Percentiles rank a stretch among this genome's conserved stretches.
phyloP scores from a whole-genome alignment of 2,113 vertebrate genomes.

The Hystrix cristata region DNA sequence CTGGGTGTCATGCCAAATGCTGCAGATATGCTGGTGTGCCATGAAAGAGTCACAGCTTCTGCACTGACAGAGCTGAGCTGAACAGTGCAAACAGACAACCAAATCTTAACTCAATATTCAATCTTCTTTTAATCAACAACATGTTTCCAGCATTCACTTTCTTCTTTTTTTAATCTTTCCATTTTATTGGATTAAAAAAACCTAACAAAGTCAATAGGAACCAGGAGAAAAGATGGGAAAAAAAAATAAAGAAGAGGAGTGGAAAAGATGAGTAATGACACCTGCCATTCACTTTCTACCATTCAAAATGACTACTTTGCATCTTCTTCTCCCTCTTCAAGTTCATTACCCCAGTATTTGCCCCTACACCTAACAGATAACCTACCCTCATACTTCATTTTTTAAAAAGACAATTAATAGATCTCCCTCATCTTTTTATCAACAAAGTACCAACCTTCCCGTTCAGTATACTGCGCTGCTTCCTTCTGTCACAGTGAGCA shows the following conservation, averaged over 20 bases:
- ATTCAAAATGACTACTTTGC: neutral
- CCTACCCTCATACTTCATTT: neutral
- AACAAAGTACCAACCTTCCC: neutral
- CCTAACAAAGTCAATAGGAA: neutral
- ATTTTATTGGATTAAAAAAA: neutral
- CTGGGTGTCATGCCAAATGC: neutral
- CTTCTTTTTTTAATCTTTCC: neutral
- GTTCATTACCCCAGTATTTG: neutral
- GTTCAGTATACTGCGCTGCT: neutral
- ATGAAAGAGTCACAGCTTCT: neutral
- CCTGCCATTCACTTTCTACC: neutral
- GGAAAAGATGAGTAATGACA: neutral
- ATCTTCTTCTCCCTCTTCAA: conserved; percentile 21
- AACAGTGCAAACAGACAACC: neutral
- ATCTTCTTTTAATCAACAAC: conserved; percentile 15
- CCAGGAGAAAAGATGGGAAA: neutral
- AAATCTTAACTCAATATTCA: neutral
- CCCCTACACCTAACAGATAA: neutral
- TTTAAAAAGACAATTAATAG: neutral
- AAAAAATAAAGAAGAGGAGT: neutral
- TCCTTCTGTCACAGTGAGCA: neutral
- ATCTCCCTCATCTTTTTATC: neutral
- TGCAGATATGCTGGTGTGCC: neutral
- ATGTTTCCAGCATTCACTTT: neutral
- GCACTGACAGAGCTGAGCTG: neutral